Percentiles rank a stretch among this genome's conserved stretches.
Evolutionary conservation across 2,888 invertebrate species (phyloP).

Genomic region (Oscheius sp.): DNA sequence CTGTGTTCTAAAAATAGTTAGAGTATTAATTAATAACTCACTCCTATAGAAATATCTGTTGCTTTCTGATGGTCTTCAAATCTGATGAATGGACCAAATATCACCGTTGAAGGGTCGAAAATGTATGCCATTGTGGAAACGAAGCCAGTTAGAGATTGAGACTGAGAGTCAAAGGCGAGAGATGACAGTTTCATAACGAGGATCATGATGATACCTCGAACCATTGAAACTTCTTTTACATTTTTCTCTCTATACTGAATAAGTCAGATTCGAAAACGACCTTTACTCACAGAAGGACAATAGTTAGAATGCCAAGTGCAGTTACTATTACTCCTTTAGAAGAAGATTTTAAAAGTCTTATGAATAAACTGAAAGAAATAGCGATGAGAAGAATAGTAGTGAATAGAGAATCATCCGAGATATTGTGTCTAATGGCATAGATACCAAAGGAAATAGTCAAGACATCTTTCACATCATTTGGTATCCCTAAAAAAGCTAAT

Average conservation of each 20-base stretch:
- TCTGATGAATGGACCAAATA: slow-evolving; percentile 29
- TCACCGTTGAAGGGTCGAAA: slow-evolving; percentile 26
- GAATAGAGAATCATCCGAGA: slow-evolving; percentile 7
- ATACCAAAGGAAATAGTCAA: not conserved
- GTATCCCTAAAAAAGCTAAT: slow-evolving; percentile 10
- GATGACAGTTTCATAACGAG: slow-evolving; percentile 28
- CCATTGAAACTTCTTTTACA: slow-evolving; percentile 1
- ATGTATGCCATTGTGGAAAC: slow-evolving; percentile 17
- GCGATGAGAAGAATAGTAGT: slow-evolving; percentile 7
- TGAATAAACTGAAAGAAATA: not conserved
- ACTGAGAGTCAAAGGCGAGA: slow-evolving; percentile 24
- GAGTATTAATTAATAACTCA: not conserved
- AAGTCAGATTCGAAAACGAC: not conserved
- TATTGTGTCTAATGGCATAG: not conserved
- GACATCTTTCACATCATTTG: not conserved
- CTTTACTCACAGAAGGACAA: slow-evolving; percentile 5
- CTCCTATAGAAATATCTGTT: not conserved
- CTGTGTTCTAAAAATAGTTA: not conserved
- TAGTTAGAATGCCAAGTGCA: slow-evolving; percentile 7
- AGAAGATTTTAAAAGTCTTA: not conserved
- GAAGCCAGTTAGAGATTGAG: not conserved
- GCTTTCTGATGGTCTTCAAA: slow-evolving; percentile 9
- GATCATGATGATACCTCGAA: slow-evolving; percentile 13
- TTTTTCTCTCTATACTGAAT: not conserved
- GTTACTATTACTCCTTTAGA: slow-evolving; percentile 16